phyloP scores from a whole-genome alignment of 2,797 vertebrate species.

The Eulemur mongoz region DNA sequence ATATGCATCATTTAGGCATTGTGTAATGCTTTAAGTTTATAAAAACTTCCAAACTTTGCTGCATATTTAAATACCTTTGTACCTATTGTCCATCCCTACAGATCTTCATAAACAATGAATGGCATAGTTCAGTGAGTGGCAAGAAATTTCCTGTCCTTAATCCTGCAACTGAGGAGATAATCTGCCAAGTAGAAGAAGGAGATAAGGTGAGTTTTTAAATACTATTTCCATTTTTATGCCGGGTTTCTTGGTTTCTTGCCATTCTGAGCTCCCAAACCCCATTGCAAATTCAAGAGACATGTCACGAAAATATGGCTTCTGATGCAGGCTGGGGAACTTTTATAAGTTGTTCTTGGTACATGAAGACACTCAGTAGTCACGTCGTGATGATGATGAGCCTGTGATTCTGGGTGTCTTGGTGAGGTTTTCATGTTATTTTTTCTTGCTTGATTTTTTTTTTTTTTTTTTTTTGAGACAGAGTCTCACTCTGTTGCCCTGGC shows the following conservation, averaged over 20 bases:
- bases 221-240: neutral
- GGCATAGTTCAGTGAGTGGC: constrained; percentile 89
- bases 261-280: neutral
- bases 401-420: neutral
- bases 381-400: neutral
- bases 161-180: constrained; percentile 90
- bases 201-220: constrained; percentile 85
- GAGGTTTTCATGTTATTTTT: neutral
- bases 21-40: neutral
- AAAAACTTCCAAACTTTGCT: neutral
- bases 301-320: neutral
- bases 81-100: constrained; percentile 67
- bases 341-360: neutral
- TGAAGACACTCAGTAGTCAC: neutral
- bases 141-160: constrained; percentile 91
- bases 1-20: neutral
- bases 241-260: neutral
- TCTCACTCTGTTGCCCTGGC: no score
- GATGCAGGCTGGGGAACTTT: neutral
- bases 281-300: neutral
- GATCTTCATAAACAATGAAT: constrained; percentile 93
- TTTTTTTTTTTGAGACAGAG: no score
- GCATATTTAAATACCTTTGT: neutral
- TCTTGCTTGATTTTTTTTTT: no score
- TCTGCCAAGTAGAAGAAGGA: constrained; percentile 92